These are phyloP conservation scores for Athene cunicularia DNA, from an alignment of 2,113 vertebrate genomes.

Conservation along the genomic window DNA sequence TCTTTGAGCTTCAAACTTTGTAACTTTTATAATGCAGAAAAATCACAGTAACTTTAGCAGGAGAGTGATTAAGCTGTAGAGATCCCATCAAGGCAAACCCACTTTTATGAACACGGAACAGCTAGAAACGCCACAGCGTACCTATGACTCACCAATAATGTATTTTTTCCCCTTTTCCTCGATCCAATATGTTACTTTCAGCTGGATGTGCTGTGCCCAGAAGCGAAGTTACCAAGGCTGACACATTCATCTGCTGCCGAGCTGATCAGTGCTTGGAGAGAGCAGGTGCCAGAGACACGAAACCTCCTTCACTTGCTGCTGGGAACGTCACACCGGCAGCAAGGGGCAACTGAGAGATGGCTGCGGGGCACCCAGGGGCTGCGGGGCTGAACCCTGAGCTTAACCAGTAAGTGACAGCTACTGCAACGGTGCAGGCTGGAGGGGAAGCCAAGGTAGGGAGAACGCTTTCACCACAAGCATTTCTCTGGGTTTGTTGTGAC, in stretches of 20 bases:
- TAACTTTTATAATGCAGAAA: not conserved
- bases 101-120: not conserved
- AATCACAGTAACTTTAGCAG: not conserved
- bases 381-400: not conserved
- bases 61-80: not conserved
- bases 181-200: not conserved
- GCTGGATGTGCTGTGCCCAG: not conserved
- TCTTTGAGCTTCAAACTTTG: not conserved
- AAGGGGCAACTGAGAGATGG: not conserved
- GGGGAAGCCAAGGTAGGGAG: not conserved
- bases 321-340: not conserved
- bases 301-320: not conserved
- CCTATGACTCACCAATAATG: accelerated
- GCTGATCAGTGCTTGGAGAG: not conserved
- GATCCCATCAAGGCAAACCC: not conserved
- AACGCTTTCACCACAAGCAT: not conserved
- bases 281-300: accelerated
- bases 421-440: not conserved
- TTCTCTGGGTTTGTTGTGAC: not conserved
- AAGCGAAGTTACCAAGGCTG: not conserved
- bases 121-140: not conserved
- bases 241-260: not conserved
- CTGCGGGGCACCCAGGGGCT: accelerated
- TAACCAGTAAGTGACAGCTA: not conserved
- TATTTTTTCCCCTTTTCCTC: not conserved